These are phyloP conservation scores for Trilocha varians DNA, from an alignment of 2,888 invertebrate genomes.

Conservation along the genomic window DNA sequence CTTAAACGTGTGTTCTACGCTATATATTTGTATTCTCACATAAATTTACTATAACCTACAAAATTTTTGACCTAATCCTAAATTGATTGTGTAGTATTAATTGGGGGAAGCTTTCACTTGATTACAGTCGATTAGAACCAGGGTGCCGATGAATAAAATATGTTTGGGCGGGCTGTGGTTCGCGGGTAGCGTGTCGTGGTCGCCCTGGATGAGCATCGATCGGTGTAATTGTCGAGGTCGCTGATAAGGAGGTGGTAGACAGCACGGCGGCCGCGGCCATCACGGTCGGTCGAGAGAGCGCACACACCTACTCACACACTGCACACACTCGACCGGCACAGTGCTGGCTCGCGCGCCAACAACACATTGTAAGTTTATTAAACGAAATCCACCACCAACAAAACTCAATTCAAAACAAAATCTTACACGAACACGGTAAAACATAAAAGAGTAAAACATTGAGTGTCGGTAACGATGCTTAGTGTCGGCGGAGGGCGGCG, in stretches of 20 bases:
- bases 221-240: slow-evolving; percentile 27
- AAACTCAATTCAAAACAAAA: slow-evolving; percentile 70
- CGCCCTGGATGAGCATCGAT: slow-evolving; percentile 40
- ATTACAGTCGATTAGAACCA: slow-evolving; percentile 48
- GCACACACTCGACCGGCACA: slow-evolving; percentile 37
- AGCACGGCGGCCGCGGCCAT: slow-evolving; percentile 26
- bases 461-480: slow-evolving; percentile 70
- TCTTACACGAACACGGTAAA: slow-evolving; percentile 72
- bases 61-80: too few relatives aligned
- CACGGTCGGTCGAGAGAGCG: slow-evolving; percentile 36
- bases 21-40: neutral
- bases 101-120: slow-evolving; percentile 46
- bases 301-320: slow-evolving; percentile 57
- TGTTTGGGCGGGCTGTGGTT: slow-evolving; percentile 28
- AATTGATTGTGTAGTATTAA: too few relatives aligned
- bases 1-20: neutral
- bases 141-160: slow-evolving; percentile 47
- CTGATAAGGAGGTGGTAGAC: slow-evolving; percentile 17
- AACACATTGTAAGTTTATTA: slow-evolving; percentile 62
- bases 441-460: slow-evolving; percentile 66
- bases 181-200: slow-evolving; percentile 30
- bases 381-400: slow-evolving; percentile 74
- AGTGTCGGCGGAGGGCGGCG: slow-evolving; percentile 62
- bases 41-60: neutral
- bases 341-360: slow-evolving; percentile 24